phyloP scores from a whole-genome alignment of 1,140 invertebrate species.

The Diabrotica undecimpunctata region DNA sequence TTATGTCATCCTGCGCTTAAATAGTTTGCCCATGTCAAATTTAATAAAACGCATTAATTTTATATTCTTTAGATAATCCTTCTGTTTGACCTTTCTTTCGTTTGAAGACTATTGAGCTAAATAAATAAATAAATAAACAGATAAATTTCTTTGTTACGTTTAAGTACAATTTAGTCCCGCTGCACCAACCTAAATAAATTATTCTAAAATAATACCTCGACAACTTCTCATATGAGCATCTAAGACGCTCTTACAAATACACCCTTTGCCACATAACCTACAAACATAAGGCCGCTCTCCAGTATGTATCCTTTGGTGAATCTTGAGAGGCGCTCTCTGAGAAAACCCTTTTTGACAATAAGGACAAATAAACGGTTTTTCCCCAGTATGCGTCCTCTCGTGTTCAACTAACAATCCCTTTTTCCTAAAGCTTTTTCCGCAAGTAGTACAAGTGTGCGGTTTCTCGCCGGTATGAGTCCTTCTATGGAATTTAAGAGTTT shows the following conservation, averaged over 20 bases:
- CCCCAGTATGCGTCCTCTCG: conserved; percentile 49
- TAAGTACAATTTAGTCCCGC: too few relatives aligned
- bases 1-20: too few relatives aligned
- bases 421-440: conserved; percentile 58
- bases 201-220: conserved; percentile 45
- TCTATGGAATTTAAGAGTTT: conserved; percentile 71
- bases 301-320: conserved; percentile 62
- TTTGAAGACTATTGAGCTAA: too few relatives aligned
- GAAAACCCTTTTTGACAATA: conserved; percentile 60
- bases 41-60: too few relatives aligned
- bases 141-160: too few relatives aligned
- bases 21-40: too few relatives aligned
- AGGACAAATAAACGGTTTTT: conserved; percentile 41
- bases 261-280: conserved; percentile 52
- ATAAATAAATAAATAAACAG: too few relatives aligned
- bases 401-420: conserved; percentile 48
- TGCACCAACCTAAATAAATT: not conserved
- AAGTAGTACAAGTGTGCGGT: conserved; percentile 67
- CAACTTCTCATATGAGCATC: conserved; percentile 56
- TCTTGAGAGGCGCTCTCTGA: conserved; percentile 61
- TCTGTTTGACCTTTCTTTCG: too few relatives aligned
- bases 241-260: conserved; percentile 58
- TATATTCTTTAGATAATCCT: too few relatives aligned
- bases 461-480: conserved; percentile 71
- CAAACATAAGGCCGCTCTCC: conserved; percentile 47